Percentiles rank a stretch among this genome's conserved stretches.
These are phyloP conservation scores for Cynoglossus semilaevis DNA, from an alignment of 2,113 vertebrate species.

Conservation along the genomic window DNA sequence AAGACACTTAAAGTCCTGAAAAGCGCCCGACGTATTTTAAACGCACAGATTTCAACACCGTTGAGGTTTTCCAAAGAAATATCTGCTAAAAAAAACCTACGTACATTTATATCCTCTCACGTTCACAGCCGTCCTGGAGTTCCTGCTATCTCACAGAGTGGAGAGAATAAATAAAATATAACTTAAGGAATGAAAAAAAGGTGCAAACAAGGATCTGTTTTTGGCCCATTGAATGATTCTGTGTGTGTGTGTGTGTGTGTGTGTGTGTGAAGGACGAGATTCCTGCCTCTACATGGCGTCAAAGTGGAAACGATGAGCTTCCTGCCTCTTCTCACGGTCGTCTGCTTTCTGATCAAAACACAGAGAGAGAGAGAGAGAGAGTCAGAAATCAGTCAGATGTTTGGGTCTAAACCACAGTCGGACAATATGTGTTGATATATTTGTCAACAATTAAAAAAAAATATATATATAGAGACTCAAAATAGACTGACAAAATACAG, in stretches of 20 bases:
- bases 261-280: background rate
- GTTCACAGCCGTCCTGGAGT: too few species aligned
- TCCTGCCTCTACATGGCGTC: slow-evolving; percentile 89
- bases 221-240: slow-evolving; percentile 42
- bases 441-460: too few species aligned
- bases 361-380: slow-evolving; percentile 14
- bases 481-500: too few species aligned
- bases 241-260: slow-evolving; percentile 16
- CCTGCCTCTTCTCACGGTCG: slow-evolving; percentile 95
- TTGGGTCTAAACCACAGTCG: background rate
- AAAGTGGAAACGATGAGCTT: slow-evolving; percentile 98
- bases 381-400: background rate
- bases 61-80: slow-evolving; percentile 8
- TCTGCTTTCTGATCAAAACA: slow-evolving; percentile 93
- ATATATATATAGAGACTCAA: too few species aligned
- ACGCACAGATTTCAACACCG: slow-evolving; percentile 4
- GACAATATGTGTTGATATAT: too few species aligned
- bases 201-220: slow-evolving; percentile 39
- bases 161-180: slow-evolving; percentile 47
- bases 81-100: background rate
- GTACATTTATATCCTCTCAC: too few species aligned
- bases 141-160: too few species aligned
- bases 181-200: slow-evolving; percentile 41
- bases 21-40: background rate
- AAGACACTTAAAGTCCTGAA: slow-evolving; percentile 3